phyloP scores from a whole-genome alignment of 2,797 vertebrate species.

The Apogon hyalosoma region DNA sequence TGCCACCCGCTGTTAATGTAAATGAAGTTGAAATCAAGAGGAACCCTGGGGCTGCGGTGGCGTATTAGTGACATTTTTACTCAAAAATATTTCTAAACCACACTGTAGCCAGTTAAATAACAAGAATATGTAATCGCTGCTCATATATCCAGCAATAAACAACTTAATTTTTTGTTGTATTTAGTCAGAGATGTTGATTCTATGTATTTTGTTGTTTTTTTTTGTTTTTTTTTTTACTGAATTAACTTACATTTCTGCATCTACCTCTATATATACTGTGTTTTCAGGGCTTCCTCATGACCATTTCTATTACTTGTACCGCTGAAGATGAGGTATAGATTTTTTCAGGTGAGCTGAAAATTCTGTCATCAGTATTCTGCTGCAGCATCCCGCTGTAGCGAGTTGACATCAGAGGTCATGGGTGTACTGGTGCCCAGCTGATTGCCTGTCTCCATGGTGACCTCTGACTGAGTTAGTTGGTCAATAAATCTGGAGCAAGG shows the following conservation, averaged over 20 bases:
- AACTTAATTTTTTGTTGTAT: too few relatives aligned
- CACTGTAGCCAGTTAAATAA: too few relatives aligned
- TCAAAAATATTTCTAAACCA: too few relatives aligned
- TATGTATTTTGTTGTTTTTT: not conserved
- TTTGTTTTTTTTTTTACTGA: not conserved
- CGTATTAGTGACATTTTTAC: too few relatives aligned
- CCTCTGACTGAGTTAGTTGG: slow-evolving; percentile 54
- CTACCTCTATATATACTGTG: not conserved
- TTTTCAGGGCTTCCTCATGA: slow-evolving; percentile 11
- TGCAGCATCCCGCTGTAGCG: slow-evolving; percentile 26
- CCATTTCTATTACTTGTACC: slow-evolving; percentile 19
- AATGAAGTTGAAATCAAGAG: not conserved
- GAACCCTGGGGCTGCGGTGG: too few relatives aligned
- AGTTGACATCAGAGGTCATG: slow-evolving; percentile 60
- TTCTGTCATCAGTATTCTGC: slow-evolving; percentile 55
- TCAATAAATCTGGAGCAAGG: slow-evolving; percentile 43
- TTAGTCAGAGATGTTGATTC: not conserved
- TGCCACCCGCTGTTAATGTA: slow-evolving; percentile 5
- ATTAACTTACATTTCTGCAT: not conserved
- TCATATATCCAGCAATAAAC: too few relatives aligned
- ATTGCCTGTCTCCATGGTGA: slow-evolving; percentile 62
- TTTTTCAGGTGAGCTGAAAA: slow-evolving; percentile 29
- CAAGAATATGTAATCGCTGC: too few relatives aligned
- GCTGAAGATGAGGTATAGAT: slow-evolving; percentile 61
- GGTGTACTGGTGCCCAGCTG: slow-evolving; percentile 35